phyloP scores from a whole-genome alignment of 2,113 vertebrate species.

The Ceyx margarethae region DNA sequence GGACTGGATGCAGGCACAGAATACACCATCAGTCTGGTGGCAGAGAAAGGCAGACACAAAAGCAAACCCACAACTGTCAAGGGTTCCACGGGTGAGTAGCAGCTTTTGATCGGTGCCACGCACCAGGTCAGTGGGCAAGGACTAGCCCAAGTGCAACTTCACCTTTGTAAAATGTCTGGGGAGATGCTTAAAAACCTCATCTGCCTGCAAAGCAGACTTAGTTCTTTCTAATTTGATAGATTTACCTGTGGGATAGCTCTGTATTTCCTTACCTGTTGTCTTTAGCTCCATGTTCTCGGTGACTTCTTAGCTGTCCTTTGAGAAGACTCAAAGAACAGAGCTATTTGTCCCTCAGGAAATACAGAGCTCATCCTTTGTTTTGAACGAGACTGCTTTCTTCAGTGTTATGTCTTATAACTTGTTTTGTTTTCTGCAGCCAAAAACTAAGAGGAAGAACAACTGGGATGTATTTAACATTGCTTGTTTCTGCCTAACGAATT shows the following conservation, averaged over 20 bases:
- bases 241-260: not conserved
- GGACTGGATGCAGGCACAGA: constrained; percentile 81
- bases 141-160: not conserved
- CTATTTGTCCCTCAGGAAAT: not conserved
- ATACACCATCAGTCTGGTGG: constrained; percentile 83
- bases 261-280: not conserved
- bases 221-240: not conserved
- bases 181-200: not conserved
- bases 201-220: not conserved
- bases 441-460: not conserved
- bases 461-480: not conserved
- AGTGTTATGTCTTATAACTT: not conserved
- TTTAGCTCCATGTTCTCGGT: not conserved
- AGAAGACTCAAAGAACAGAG: not conserved
- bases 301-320: not conserved
- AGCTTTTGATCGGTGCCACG: rapidly evolving
- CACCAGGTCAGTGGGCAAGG: not conserved
- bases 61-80: constrained; percentile 79
- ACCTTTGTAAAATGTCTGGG: not conserved
- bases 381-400: not conserved
- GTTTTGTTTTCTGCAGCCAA: constrained; percentile 19
- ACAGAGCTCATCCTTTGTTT: not conserved
- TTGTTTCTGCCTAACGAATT: constrained; percentile 4
- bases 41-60: constrained; percentile 86
- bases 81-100: constrained; percentile 84